Conservation (phyloP, 2,113 vertebrate genomes). For the Dicentrarchus labrax region DNA sequence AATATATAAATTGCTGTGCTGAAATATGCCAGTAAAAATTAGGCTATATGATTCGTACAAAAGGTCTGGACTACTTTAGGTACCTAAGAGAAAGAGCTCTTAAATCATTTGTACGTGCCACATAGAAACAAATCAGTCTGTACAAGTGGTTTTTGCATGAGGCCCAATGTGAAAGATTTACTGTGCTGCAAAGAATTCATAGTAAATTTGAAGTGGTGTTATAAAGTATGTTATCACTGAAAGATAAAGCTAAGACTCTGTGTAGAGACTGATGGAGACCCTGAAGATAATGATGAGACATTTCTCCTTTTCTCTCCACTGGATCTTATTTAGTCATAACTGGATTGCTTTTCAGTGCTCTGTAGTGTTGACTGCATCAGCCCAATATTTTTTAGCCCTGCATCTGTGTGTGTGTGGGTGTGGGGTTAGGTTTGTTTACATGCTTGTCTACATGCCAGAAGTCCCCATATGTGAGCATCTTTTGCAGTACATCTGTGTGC, state of each 20-base stretch:
- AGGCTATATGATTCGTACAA: background rate
- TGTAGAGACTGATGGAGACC: background rate
- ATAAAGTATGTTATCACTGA: background rate
- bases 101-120: too few species aligned
- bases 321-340: constrained; percentile 36
- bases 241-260: background rate
- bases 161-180: background rate
- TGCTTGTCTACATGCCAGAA: constrained; percentile 32
- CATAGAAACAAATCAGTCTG: background rate
- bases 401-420: constrained; percentile 2
- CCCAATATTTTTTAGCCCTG: constrained; percentile 3
- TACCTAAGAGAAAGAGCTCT: background rate
- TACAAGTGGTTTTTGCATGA: background rate
- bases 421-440: background rate
- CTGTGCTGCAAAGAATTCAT: background rate
- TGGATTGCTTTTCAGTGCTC: constrained; percentile 6
- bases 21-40: too few species aligned
- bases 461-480: constrained; percentile 37
- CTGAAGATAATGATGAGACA: background rate
- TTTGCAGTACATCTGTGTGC: constrained; percentile 31
- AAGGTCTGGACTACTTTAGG: background rate
- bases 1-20: too few species aligned
- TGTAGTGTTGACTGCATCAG: constrained; percentile 45
- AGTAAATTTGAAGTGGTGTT: background rate
- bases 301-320: background rate